phyloP scores from a whole-genome alignment of 2,113 vertebrate species.

The Bothrops jararaca region DNA sequence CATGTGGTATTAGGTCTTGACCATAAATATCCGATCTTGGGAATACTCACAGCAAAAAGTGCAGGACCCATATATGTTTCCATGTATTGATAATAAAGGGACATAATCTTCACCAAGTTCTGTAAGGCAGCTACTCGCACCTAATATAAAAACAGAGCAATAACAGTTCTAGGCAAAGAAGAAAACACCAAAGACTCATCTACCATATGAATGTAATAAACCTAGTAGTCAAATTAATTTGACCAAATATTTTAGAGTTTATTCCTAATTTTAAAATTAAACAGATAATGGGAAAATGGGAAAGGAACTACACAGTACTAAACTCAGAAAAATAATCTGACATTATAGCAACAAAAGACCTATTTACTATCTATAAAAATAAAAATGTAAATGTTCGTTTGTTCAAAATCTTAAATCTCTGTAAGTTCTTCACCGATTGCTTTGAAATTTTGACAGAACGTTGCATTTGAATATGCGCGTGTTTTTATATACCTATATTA shows the following conservation, averaged over 20 bases:
- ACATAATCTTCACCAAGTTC: slow-evolving; percentile 99
- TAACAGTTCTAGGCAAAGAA: not conserved
- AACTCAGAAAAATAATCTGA: not conserved
- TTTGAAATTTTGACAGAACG: too few relatives aligned
- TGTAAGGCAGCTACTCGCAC: slow-evolving; percentile 95
- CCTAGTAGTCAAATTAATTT: not conserved
- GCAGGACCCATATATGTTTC: slow-evolving; percentile 98
- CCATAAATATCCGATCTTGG: accelerated
- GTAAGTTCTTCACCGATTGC: too few relatives aligned
- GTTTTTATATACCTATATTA: too few relatives aligned
- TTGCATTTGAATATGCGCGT: too few relatives aligned
- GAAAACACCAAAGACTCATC: not conserved
- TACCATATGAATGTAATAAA: not conserved
- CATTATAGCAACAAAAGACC: not conserved
- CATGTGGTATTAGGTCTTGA: not conserved
- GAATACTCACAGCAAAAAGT: slow-evolving; percentile 89
- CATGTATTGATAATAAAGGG: slow-evolving; percentile 98
- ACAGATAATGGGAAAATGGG: not conserved
- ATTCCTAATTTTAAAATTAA: not conserved
- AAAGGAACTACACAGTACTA: not conserved
- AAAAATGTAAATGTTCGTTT: too few relatives aligned
- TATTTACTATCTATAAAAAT: too few relatives aligned
- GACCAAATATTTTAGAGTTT: not conserved
- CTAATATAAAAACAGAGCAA: slow-evolving; percentile 59
- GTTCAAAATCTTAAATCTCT: too few relatives aligned